A percentile compares a stretch with the other conserved stretches of the same genome.
phyloP scores from a whole-genome alignment of 2,797 vertebrate species.

The Chrysolophus pictus region DNA sequence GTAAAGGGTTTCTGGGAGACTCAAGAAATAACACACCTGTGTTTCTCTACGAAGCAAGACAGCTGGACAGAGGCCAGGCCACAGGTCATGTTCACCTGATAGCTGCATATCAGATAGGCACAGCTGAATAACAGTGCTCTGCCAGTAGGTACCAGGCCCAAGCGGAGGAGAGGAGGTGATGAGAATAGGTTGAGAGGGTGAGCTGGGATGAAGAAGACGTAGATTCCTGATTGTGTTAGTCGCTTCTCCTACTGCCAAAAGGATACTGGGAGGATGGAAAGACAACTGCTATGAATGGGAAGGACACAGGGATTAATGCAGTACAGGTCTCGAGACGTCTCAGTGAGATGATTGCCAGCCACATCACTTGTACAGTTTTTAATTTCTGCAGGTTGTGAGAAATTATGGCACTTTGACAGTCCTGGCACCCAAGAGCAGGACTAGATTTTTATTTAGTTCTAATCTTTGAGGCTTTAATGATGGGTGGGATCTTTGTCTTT shows the following conservation, averaged over 20 bases:
- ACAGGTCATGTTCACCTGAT: neutral
- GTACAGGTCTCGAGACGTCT: neutral
- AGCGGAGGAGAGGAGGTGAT: neutral
- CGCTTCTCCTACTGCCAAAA: neutral
- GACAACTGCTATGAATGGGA: neutral
- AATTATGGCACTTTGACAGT: neutral
- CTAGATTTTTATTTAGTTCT: neutral
- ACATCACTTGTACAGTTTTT: neutral
- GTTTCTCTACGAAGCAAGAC: neutral
- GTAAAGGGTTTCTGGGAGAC: neutral
- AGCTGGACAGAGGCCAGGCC: neutral
- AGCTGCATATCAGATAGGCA: neutral
- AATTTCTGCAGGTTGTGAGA: neutral
- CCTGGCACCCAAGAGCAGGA: neutral
- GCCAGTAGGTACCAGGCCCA: neutral
- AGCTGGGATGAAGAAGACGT: neutral
- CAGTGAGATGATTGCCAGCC: neutral
- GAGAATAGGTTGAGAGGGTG: neutral
- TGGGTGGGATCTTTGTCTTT: neutral
- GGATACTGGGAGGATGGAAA: neutral
- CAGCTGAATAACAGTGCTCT: neutral
- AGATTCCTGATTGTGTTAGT: neutral
- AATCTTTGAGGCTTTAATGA: neutral
- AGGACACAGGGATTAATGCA: neutral
- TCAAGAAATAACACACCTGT: neutral